Evolutionary conservation across 1,140 invertebrate genomes (phyloP).

Genomic region (Bradynema listronoti): DNA sequence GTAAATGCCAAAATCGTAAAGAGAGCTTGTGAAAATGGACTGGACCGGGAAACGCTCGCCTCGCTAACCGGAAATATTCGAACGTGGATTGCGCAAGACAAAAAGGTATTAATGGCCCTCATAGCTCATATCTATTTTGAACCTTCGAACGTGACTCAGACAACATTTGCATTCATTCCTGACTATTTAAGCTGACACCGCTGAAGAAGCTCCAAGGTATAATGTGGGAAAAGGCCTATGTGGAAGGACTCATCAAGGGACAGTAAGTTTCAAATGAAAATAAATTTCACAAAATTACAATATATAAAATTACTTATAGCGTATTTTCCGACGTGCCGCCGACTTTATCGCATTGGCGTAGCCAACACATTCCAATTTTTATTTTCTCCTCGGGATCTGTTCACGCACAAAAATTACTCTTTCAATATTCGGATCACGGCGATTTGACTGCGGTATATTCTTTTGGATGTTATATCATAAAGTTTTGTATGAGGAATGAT

Average conservation of each 20-base stretch:
- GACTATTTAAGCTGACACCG: conserved; percentile 58
- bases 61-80: conserved; percentile 33
- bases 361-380: conserved; percentile 68
- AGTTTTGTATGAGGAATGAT: background rate
- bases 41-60: background rate
- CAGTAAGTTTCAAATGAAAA: conserved; percentile 63
- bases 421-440: conserved; percentile 70
- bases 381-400: conserved; percentile 86
- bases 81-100: conserved; percentile 42
- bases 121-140: background rate
- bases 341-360: conserved; percentile 68
- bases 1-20: background rate
- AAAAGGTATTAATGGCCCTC: conserved; percentile 30
- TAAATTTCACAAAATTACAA: background rate
- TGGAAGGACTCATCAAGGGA: conserved; percentile 70
- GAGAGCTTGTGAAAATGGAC: background rate
- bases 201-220: conserved; percentile 80
- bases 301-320: too few relatives aligned
- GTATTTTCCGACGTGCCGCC: conserved; percentile 75
- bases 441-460: conserved; percentile 63
- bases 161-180: background rate
- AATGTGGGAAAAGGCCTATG: conserved; percentile 77
- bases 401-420: conserved; percentile 79
- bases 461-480: background rate
- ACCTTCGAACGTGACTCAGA: background rate